Evolutionary conservation across 2,113 vertebrate genomes (phyloP).

Genomic region (Ploceus nigricollis): DNA sequence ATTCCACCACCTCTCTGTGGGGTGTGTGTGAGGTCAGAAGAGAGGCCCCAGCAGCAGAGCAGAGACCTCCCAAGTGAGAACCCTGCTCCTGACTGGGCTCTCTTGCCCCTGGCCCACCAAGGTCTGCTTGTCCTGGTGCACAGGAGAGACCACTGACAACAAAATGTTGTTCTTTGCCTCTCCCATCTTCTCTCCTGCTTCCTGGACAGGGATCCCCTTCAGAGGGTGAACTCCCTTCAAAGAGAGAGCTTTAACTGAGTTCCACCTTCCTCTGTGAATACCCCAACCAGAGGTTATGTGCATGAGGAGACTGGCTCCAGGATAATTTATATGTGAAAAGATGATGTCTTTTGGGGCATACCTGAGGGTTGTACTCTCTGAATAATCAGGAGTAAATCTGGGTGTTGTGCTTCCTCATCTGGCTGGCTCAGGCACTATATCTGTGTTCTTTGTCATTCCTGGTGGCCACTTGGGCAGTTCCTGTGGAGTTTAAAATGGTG

Average conservation of each 20-base stretch:
- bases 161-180: not conserved
- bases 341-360: accelerated
- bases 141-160: not conserved
- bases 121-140: not conserved
- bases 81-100: not conserved
- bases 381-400: not conserved
- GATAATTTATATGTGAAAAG: not conserved
- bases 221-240: not conserved
- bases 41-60: not conserved
- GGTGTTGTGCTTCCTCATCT: not conserved
- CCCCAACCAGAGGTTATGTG: not conserved
- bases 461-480: not conserved
- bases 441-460: not conserved
- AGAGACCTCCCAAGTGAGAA: not conserved
- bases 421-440: not conserved
- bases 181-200: not conserved
- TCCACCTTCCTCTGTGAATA: not conserved
- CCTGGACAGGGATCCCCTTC: not conserved
- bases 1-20: not conserved
- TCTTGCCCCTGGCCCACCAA: not conserved
- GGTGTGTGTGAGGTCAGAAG: not conserved
- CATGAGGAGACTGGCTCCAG: not conserved
- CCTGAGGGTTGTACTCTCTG: not conserved
- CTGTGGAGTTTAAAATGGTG: not conserved
- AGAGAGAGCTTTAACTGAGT: not conserved